Base-by-base conservation (phyloP, 35 echinoderm and acorn worm genomes). In the Apostichopus japonicus region DNA sequence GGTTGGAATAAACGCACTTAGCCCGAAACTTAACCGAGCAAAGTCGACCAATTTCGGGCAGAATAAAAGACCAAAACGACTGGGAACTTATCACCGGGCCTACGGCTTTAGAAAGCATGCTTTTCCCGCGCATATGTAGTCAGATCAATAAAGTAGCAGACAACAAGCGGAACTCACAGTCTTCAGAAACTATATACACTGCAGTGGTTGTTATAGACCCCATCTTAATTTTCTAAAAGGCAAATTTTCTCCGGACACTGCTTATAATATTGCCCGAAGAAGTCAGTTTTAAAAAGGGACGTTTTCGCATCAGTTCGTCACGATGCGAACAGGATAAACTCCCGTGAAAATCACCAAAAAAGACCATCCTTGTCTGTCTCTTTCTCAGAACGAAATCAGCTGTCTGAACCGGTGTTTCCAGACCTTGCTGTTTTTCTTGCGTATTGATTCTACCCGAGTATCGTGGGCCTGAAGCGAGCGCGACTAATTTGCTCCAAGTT, bases 401-500 rank as follows among this genome's bases (percentile, higher is more conserved):
- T 90, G 88, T 78, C 67, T 78, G 9, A n/a, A 90, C 67, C 88
- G 73, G 73, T 90, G 67, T 90, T 90, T 78, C 73, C 27, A 78
- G 73, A 17, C 88, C 22, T 23, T 62, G 23, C 44, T 90, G 73
- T 90, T 90, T 87, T 90, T 77, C 88, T 75, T 90, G 23, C 24
- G 65, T 90, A 90, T 90, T 78, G 88, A 90, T 90, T 56, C 65
- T 56, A 19, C 65, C n/a, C 15, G 23, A 13, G 53, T 90, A 53
- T 52, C 70, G 65, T 53, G 88, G 67, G 67, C 88, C 88, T 70
- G 88, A 90, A 90, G 88, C 88, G 88, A 90, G 73, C 88, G 73
- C 88, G 27, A 56, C 67, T 90, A 90, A 90, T 90, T 90, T 90
- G 88, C 88, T 78, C 65, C 11, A 75, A 78, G 88, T 90, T 90